Evolutionary conservation across 2,888 invertebrate genomes (phyloP).

Genomic region (Nysson spinosus): DNA sequence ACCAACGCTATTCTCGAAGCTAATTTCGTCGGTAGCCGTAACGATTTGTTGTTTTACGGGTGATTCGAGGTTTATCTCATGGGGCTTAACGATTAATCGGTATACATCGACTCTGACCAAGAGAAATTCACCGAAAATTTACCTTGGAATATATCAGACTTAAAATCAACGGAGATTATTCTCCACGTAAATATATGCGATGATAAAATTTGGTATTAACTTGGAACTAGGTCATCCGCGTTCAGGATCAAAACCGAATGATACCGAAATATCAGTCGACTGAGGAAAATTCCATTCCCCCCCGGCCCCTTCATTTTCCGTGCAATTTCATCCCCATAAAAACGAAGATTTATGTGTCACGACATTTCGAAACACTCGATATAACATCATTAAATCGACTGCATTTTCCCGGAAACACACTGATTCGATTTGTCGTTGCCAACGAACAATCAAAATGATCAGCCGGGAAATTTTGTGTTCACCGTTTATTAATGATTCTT

Average conservation of each 20-base stretch:
- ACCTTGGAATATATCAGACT: not conserved
- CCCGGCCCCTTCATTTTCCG: conserved; percentile 21
- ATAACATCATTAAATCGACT: conserved; percentile 13
- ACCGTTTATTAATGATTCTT: too few relatives aligned
- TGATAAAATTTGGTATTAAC: conserved; percentile 11
- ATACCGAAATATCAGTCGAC: conserved; percentile 1
- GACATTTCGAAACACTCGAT: not conserved
- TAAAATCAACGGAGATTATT: too few relatives aligned
- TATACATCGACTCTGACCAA: not conserved
- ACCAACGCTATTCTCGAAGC: conserved; percentile 16
- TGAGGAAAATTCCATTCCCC: not conserved
- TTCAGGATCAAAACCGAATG: conserved; percentile 13
- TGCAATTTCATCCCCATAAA: conserved; percentile 22
- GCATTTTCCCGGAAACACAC: not conserved
- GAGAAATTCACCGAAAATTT: not conserved
- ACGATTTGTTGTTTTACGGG: conserved; percentile 27
- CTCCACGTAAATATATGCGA: too few relatives aligned
- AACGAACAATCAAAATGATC: too few relatives aligned
- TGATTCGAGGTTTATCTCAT: not conserved
- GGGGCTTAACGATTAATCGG: not conserved
- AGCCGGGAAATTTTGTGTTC: too few relatives aligned
- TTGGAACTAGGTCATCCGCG: conserved; percentile 10
- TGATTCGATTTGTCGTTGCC: not conserved
- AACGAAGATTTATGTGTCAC: conserved; percentile 8
- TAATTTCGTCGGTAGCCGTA: conserved; percentile 19